These are phyloP conservation scores for Drosophila busckii DNA, from an alignment of 1,140 invertebrate genomes.

Conservation along the genomic window DNA sequence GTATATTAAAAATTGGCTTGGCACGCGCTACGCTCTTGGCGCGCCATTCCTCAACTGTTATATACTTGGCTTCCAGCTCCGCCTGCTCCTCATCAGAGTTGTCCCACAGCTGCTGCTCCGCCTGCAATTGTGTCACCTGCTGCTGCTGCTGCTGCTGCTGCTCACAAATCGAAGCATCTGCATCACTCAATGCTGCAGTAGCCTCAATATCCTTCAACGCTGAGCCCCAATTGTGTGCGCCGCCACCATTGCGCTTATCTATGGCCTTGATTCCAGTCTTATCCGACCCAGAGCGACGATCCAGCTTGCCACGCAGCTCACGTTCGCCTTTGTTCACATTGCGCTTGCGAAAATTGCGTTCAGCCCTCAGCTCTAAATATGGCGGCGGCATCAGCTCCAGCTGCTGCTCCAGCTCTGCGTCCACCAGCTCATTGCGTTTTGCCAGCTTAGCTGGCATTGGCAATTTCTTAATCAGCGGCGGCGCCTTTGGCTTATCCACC, in stretches of 20 bases:
- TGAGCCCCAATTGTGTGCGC: constrained; percentile 95
- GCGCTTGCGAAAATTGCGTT: too few relatives aligned
- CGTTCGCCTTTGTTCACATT: too few relatives aligned
- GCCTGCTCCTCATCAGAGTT: constrained; percentile 81
- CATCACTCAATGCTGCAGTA: not conserved
- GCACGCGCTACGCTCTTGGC: constrained; percentile 84
- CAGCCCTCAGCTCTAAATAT: too few relatives aligned
- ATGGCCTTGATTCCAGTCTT: constrained; percentile 94
- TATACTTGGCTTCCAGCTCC: constrained; percentile 85
- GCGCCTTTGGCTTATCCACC: not conserved
- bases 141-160: constrained; percentile 57
- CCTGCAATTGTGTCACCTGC: not conserved
- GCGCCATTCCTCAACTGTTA: constrained; percentile 93
- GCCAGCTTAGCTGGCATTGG: too few relatives aligned
- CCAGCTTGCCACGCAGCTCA: too few relatives aligned
- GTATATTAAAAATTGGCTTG: constrained; percentile 90
- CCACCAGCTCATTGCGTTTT: too few relatives aligned
- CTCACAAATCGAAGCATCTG: constrained; percentile 44
- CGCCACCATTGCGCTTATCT: constrained; percentile 94
- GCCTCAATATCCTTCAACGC: constrained; percentile 91
- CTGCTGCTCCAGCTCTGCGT: not conserved
- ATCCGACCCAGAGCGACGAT: constrained; percentile 94
- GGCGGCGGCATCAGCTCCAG: too few relatives aligned
- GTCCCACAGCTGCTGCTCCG: not conserved
- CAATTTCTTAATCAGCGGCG: too few relatives aligned